Conservation (phyloP, 37 sponge, comb jelly and placozoan species). For the Aplysina aerophoba region DNA sequence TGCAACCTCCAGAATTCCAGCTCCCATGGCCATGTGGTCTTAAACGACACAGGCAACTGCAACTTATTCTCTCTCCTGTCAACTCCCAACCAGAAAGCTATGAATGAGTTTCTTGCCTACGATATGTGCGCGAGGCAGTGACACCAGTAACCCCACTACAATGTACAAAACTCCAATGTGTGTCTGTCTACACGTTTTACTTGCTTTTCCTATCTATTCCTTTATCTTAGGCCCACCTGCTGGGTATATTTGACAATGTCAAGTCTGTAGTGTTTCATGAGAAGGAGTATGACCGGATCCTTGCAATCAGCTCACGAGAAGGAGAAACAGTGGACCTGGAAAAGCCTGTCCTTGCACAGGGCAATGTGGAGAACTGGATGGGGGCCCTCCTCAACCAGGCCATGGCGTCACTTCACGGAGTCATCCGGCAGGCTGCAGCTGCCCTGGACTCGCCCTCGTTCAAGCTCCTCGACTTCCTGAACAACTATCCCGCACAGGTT, state of each 20-base stretch:
- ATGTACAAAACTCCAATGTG: not conserved
- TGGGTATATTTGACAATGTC: slow-evolving; percentile 91
- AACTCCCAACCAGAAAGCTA: too few species aligned
- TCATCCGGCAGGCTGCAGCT: slow-evolving; percentile 80
- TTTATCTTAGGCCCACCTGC: slow-evolving; percentile 73
- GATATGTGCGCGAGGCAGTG: too few species aligned
- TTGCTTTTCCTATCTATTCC: not conserved
- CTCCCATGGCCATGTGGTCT: too few species aligned
- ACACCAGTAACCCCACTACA: too few species aligned
- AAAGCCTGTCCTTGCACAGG: slow-evolving; percentile 88
- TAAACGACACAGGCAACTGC: too few species aligned
- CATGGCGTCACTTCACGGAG: slow-evolving; percentile 76
- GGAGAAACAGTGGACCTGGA: slow-evolving; percentile 83
- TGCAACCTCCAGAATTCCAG: too few species aligned
- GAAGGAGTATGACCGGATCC: slow-evolving; percentile 87
- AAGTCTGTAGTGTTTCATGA: slow-evolving; percentile 92
- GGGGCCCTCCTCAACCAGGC: slow-evolving; percentile 79
- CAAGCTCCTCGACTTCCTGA: slow-evolving; percentile 73
- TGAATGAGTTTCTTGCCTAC: too few species aligned
- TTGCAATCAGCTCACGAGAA: slow-evolving; percentile 84
- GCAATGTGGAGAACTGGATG: slow-evolving; percentile 97
- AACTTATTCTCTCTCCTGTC: too few species aligned
- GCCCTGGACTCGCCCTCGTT: slow-evolving; percentile 71
- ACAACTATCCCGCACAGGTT: slow-evolving; percentile 89
- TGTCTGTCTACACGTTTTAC: not conserved